Percentiles rank a stretch among this genome's conserved stretches.
Evolutionary conservation across 1,140 invertebrate species (phyloP).

Genomic region (Mamestra configurata): DNA sequence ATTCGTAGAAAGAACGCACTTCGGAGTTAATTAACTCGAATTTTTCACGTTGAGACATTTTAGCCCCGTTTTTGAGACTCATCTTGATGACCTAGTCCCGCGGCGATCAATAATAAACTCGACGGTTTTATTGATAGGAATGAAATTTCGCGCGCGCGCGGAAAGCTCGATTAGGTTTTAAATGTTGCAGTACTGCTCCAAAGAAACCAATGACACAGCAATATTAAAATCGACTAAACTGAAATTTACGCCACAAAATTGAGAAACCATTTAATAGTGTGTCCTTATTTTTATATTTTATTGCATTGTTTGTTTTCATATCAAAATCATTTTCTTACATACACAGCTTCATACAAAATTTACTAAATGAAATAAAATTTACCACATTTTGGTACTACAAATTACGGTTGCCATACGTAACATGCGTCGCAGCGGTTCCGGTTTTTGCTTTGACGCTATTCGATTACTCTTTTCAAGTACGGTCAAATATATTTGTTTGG

Average conservation of each 20-base stretch:
- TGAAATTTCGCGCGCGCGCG: conserved; percentile 84
- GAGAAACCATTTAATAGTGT: too few species aligned
- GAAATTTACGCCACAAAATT: too few species aligned
- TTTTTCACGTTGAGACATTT: conserved; percentile 85
- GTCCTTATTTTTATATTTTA: too few species aligned
- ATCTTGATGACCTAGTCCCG: conserved; percentile 75
- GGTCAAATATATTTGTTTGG: background rate
- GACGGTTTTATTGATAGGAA: conserved; percentile 71
- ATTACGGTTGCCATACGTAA: too few species aligned
- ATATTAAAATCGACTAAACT: conserved; percentile 13
- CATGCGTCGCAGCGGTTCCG: too few species aligned
- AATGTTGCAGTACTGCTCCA: conserved; percentile 54
- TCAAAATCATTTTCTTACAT: too few species aligned
- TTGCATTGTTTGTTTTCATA: too few species aligned
- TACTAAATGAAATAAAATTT: too few species aligned
- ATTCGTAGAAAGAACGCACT: conserved; percentile 89
- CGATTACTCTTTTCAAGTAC: background rate
- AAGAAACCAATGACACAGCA: conserved; percentile 58
- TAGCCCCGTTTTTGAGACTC: conserved; percentile 76
- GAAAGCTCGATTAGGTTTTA: conserved; percentile 49
- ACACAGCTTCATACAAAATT: too few species aligned
- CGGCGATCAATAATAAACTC: conserved; percentile 81
- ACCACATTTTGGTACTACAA: too few species aligned
- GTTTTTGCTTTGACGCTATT: too few species aligned
- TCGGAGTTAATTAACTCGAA: conserved; percentile 88